Conservation (phyloP, 2,888 invertebrate genomes). For the Philonicus albiceps region DNA sequence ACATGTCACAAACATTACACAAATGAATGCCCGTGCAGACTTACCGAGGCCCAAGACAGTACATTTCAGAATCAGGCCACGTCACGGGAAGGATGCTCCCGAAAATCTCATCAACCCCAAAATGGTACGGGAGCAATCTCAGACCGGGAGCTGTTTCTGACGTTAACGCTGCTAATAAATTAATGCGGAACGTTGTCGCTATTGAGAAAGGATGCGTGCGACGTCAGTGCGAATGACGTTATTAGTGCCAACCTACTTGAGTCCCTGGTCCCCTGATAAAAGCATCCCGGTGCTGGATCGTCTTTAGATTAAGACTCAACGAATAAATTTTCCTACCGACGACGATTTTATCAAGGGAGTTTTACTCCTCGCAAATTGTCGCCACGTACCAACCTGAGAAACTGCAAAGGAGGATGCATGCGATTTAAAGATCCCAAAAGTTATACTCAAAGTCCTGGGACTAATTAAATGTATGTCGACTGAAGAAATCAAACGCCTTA, state of each 20-base stretch:
- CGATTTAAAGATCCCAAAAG: not conserved
- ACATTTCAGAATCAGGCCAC: not conserved
- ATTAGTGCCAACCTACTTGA: not conserved
- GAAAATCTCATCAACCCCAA: not conserved
- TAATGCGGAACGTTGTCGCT: not conserved
- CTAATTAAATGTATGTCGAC: not conserved
- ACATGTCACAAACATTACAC: not conserved
- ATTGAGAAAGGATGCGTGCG: not conserved
- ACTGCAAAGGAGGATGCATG: not conserved
- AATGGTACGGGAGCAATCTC: not conserved
- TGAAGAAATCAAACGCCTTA: not conserved
- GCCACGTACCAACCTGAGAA: not conserved
- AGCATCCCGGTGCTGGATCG: not conserved
- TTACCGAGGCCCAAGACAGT: not conserved
- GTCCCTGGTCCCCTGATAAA: not conserved
- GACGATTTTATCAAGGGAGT: not conserved
- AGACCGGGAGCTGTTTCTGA: not conserved
- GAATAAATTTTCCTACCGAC: not conserved
- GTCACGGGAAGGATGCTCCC: not conserved
- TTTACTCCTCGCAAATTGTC: not conserved
- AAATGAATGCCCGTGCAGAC: not conserved
- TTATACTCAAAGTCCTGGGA: not conserved
- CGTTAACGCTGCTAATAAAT: not conserved
- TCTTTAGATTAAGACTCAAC: not conserved
- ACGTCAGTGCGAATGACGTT: not conserved